Percentiles rank a stretch among this genome's conserved stretches.
Conservation (phyloP, 1,140 invertebrate genomes). For the Penaeus japonicus region DNA sequence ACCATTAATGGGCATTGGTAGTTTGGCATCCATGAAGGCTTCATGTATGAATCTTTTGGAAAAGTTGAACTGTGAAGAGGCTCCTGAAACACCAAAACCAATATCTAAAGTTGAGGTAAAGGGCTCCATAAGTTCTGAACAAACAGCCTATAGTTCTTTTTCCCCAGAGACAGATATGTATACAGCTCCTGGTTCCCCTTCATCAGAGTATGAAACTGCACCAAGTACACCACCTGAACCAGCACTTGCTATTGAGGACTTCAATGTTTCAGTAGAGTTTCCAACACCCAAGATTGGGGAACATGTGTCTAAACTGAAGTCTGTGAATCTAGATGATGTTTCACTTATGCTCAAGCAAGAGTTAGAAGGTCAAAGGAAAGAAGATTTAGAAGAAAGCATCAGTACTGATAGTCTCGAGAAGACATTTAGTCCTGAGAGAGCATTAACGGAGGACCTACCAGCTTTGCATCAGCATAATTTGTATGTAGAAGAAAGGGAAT, state of each 20-base stretch:
- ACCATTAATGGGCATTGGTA: background rate
- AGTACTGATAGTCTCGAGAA: constrained; percentile 32
- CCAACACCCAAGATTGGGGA: constrained; percentile 41
- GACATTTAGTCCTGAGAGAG: background rate
- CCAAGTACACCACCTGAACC: constrained; percentile 33
- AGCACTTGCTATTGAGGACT: background rate
- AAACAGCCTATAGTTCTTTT: background rate
- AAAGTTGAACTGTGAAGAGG: background rate
- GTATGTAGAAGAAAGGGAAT: too few relatives aligned
- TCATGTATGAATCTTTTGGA: constrained; percentile 30
- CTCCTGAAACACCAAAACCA: background rate
- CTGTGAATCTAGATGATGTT: constrained; percentile 13
- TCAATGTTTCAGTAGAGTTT: constrained; percentile 33
- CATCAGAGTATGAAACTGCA: constrained; percentile 43
- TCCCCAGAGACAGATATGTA: constrained; percentile 17
- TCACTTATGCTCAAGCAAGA: constrained; percentile 17
- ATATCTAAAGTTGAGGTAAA: background rate
- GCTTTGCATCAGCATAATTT: too few relatives aligned
- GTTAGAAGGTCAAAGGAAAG: constrained; percentile 9
- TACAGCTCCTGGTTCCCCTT: constrained; percentile 22
- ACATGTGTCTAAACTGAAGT: background rate
- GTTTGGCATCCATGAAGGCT: background rate
- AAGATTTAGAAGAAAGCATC: background rate
- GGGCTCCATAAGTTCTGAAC: too few relatives aligned
- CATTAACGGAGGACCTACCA: background rate